Evolutionary conservation across 2,113 vertebrate genomes (phyloP), one percentile per base, ranked within the genome.

Genomic region (Chionis minor): DNA sequence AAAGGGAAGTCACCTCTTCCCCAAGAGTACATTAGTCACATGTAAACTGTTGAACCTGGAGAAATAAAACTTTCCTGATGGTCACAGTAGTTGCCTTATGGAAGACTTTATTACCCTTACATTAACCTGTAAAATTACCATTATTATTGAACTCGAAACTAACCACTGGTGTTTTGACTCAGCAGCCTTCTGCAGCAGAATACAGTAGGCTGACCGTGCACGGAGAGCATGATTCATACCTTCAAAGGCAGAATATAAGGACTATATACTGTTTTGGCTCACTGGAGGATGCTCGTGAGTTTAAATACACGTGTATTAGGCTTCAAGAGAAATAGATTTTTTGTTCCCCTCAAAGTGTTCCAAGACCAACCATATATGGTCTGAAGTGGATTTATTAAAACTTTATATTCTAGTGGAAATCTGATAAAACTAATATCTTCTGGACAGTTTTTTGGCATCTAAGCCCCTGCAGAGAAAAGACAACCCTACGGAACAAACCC

Each of bases 51-150:
- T 93, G 88, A 96, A 90, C 95, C 85, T 40, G 59, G 59, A 77
- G 88, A 66, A 96, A 88, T 45, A 86, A 94, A 88, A 92, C 90
- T 94, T 96, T 30, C 79, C 88, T 67, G 54, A 78, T 44, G 74
- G 67, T 88, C 95, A 73, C 90, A 95, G 71, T 9, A 67, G 74
- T 38, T 6, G 32, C 62, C 87, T n/a, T 32, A 28, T 28, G 74
- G 85, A 95, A 62, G 87, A 62, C 51, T 85, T 91, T 63, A 72
- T 93, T 82, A 80, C 44, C 71, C 87, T 86, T 42, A 51, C 65
- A 56, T 83, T 23, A 81, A 62, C 85, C 75, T 88, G 81, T 18
- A 47, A 86, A 92, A 93, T 78, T 33, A 73, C 87, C 88, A n/a
- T 80, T 80, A 86, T 86, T 92, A 70, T 4, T 71, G 74, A 59